Base-by-base conservation (phyloP, 2,113 vertebrate genomes). In the Ailurus styani region DNA sequence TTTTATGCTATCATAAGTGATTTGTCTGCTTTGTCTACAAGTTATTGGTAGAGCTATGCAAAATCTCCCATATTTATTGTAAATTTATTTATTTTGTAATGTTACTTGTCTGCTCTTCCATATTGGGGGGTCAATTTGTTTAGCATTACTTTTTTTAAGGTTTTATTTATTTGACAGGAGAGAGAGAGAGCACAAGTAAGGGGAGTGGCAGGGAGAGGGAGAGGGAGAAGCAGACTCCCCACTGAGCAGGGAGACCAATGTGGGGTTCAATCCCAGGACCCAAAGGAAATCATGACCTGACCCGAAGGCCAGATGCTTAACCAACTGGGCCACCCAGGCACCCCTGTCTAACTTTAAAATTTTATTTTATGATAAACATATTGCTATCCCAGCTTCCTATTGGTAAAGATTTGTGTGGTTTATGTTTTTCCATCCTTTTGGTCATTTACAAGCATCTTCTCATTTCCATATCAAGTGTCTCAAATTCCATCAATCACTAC, bases 231-330 rank as follows among this genome's bases (percentile, higher is more conserved):
- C 31, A 34, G 31, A 66, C 62, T 66, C 14, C 62, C 62, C 62
- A 2, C 62, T 34, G 31, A 66, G 31, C 31, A 34, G 62, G 31
- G 62, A 66, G 31, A 2, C 14, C 6, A 0, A 66, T 0, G 2
- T 3, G 7, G 62, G 31, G 31, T 31, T 66, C 14, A 7, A 34
- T 66, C 62, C 62, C 62, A 34, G 31, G 14, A 17, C 31, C 31
- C 15, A 5, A 14, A 31, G 62, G 31, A 34, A 15, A 66, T 34
- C 62, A 34, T 17, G 62, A 64, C 62, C 27, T 31, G 62, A 64
- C 29, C 29, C 3, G 5, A 64, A 64, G 62, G 29, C 47, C 13
- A 31, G 14, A 31, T 5, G 29, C 60, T 64, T 64, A 64, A 64
- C 60, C 60, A 1, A 34, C 62, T 17, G 62, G 34, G 6, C 31